These are phyloP conservation scores for Adelges cooleyi DNA, from an alignment of 1,140 invertebrate species.

Conservation along the genomic window DNA sequence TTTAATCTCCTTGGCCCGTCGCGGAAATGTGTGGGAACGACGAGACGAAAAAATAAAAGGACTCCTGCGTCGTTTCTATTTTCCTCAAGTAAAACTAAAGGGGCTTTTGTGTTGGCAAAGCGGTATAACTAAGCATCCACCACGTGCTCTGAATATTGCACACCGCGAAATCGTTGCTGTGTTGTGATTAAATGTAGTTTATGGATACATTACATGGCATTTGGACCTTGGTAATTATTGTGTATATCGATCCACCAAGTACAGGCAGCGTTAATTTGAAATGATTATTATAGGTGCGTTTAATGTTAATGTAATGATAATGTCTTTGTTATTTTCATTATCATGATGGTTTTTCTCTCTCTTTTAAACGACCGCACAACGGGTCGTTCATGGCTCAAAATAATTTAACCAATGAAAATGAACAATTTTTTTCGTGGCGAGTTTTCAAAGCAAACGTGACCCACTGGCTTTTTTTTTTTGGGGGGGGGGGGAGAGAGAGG, in stretches of 20 bases:
- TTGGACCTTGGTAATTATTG: neutral
- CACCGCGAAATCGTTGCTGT: neutral
- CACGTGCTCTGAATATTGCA: constrained; percentile 24
- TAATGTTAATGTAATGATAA: too few species aligned
- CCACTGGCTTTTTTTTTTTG: too few species aligned
- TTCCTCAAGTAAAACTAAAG: constrained; percentile 10
- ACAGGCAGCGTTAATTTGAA: constrained; percentile 7
- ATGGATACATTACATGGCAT: constrained; percentile 9
- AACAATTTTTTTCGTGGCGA: too few species aligned
- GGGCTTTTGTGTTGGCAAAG: neutral
- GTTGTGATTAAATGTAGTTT: constrained; percentile 22
- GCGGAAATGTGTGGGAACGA: neutral
- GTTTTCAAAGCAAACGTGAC: too few species aligned
- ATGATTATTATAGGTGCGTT: too few species aligned
- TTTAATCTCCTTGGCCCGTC: constrained; percentile 12
- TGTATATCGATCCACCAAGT: neutral
- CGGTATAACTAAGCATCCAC: neutral
- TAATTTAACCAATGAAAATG: too few species aligned
- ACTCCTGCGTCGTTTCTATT: neutral
- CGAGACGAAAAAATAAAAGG: neutral
- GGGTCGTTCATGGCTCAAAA: too few species aligned
- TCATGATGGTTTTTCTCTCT: too few species aligned
- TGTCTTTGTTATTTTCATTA: too few species aligned
- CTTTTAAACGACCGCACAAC: too few species aligned
- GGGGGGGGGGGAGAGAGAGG: too few species aligned